Evolutionary conservation across 2,113 vertebrate species (phyloP).

Genomic region (Suncus etruscus): DNA sequence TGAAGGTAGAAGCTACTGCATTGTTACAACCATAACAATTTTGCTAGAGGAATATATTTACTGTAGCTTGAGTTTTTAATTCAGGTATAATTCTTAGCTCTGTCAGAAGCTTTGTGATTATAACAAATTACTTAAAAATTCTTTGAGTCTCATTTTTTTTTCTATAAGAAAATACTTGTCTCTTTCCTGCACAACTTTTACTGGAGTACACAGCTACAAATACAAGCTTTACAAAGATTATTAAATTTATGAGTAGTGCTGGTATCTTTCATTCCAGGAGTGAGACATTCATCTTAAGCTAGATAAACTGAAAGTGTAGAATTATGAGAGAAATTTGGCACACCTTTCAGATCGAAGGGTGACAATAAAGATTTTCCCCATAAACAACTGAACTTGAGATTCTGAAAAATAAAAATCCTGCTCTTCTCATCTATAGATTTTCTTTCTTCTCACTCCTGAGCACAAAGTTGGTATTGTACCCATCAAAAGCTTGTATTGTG

Average conservation of each 20-base stretch:
- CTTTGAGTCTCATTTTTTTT: constrained; percentile 34
- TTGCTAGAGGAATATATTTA: neutral
- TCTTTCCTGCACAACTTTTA: constrained; percentile 38
- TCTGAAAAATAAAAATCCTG: neutral
- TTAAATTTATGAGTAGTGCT: neutral
- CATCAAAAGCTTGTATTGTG: neutral
- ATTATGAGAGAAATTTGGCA: neutral
- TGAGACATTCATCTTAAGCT: neutral
- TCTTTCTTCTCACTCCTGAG: neutral
- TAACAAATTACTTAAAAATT: neutral
- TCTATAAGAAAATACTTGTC: constrained; percentile 9
- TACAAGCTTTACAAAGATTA: constrained; percentile 57
- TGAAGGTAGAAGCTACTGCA: no score
- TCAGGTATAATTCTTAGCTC: constrained; percentile 12
- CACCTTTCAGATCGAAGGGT: neutral
- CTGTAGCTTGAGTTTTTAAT: neutral
- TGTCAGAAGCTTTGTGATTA: constrained; percentile 12
- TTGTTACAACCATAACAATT: no score
- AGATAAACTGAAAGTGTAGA: neutral
- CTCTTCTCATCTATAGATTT: neutral
- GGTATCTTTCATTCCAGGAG: constrained; percentile 14
- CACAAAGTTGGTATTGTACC: neutral
- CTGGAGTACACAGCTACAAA: constrained; percentile 35
- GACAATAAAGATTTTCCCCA: neutral
- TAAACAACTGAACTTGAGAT: neutral